Base-by-base conservation (phyloP, 1,140 invertebrate genomes). In the Stegodyphus mimosarum region DNA sequence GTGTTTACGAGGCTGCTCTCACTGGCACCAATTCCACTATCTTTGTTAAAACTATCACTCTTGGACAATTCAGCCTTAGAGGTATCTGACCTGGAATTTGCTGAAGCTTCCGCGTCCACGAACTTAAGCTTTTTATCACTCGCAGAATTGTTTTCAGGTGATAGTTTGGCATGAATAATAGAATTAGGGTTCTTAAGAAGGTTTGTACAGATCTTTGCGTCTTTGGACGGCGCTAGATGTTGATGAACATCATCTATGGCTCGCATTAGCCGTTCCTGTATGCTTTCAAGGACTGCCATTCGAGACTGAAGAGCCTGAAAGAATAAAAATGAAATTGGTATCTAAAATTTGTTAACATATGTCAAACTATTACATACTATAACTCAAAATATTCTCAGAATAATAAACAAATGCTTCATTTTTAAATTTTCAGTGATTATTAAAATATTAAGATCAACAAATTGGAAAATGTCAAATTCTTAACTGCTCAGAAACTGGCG, bases 231-330 rank as follows among this genome's bases (percentile, higher is more conserved):
- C 17, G 76, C 72, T 6, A 86, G 51, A 33, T 86, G 85, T 0
- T 60, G 50, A 69, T 86, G 70, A 33, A 86, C 77, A 66, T 75
- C 77, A 48, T 79, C 52, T 49, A 86, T 81, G 48, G 85, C 85
- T 69, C 50, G 60, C 76, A 86, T 80, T n/a, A 86, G 50, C n/a
- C 72, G 50, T 69, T 86, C 85, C 60, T 86, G 85, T 48, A 79
- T 63, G 48, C 64, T 77, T 81, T 86, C 85, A 63, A 86, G 71
- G 48, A 86, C 76, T 49, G 76, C 77, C 85, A 86, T 74, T 75
- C 77, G 76, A 60, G 70, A 72, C 64, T 86, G 85, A 13, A 86
- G 69, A n/a, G 74, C 85, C 85, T 86, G n/a, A 4, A 85, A 66
- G 51, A 76, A 15, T 11, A 63, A 83, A 66, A 64, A 17, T n/a